phyloP scores from a whole-genome alignment of 2,888 invertebrate genomes.

The Microchrysa polita region DNA sequence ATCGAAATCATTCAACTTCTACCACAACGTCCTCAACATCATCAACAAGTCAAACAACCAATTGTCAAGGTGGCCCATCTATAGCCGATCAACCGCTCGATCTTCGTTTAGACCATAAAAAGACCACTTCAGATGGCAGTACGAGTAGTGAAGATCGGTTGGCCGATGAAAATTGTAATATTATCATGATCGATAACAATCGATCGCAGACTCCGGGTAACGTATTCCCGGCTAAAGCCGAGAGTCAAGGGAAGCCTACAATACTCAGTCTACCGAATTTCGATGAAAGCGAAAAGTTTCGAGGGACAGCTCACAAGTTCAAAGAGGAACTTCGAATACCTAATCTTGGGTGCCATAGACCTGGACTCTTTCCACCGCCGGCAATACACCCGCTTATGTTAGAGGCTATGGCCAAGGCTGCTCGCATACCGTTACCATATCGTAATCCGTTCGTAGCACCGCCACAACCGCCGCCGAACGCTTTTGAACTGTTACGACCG shows the following conservation, averaged over 20 bases:
- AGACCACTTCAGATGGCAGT: conserved; percentile 67
- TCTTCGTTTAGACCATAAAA: conserved; percentile 86
- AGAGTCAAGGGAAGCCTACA: conserved; percentile 50
- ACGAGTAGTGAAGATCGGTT: conserved; percentile 62
- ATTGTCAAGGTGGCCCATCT: conserved; percentile 55
- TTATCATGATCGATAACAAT: conserved; percentile 66
- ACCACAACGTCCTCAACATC: conserved; percentile 62
- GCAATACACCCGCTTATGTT: conserved; percentile 77
- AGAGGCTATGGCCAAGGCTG: conserved; percentile 74
- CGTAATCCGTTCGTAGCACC: conserved; percentile 67
- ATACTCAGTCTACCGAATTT: conserved; percentile 46
- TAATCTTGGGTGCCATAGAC: conserved; percentile 62
- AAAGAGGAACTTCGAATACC: conserved; percentile 60
- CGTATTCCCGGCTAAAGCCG: conserved; percentile 54
- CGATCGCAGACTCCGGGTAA: conserved; percentile 53
- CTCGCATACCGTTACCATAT: conserved; percentile 70
- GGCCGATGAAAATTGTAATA: conserved; percentile 88
- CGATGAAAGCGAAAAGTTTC: conserved; percentile 49
- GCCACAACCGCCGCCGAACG: conserved; percentile 67
- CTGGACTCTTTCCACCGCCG: conserved; percentile 63
- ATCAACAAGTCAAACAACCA: conserved; percentile 58
- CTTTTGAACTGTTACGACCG: conserved; percentile 71
- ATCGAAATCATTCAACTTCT: conserved; percentile 50
- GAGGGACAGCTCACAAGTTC: conserved; percentile 44
- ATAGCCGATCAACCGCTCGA: conserved; percentile 83